Evolutionary conservation across 1,140 invertebrate genomes (phyloP), one percentile per base, ranked within the genome.

Genomic region (Elymnias hypermnestra): DNA sequence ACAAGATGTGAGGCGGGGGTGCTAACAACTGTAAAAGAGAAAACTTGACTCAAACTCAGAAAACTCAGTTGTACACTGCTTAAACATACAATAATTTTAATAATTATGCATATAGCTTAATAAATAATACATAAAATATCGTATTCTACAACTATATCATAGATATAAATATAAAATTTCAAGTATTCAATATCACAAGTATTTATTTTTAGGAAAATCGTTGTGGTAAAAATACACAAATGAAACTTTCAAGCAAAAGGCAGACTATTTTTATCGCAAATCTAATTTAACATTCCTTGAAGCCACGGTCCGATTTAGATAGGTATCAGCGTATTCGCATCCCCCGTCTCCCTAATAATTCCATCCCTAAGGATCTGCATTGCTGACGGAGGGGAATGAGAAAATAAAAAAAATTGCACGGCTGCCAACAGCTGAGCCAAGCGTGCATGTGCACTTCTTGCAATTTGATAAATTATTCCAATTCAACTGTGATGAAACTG

Each of bases 391-490:
- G 40, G 42, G 45, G 57, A 52, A 61, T 25, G 41, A 53, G 43
- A 63, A 61, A 63, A 72, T 75, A 77, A 81, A 81, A n/a, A n/a
- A 77, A 74, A 81, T 76, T 72, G 49, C 72, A 54, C 67, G 57
- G 57, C 60, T 67, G 63, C 55, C 48, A 54, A 47, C 74, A 72
- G 60, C 74, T 74, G 72, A 66, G 63, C 48, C 49, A 29, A 19
- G 57, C 59, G 26, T 72, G 66, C 76, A 77, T 75, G 65, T 81
- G 76, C 76, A 77, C 60, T 67, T 50, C 56, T 52, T 53, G 54
- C 62, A 67, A 74, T 74, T 82, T 76, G 65, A 78, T 78, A 78
- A 78, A 82, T 82, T 77, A 81, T 75, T 64, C 68, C 52, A 47
- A 68, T 71, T 70, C 56, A 55, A 53, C 60, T 47, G 53, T 72